Base-by-base conservation (phyloP, 2,113 vertebrate genomes). In the Odontesthes bonariensis region DNA sequence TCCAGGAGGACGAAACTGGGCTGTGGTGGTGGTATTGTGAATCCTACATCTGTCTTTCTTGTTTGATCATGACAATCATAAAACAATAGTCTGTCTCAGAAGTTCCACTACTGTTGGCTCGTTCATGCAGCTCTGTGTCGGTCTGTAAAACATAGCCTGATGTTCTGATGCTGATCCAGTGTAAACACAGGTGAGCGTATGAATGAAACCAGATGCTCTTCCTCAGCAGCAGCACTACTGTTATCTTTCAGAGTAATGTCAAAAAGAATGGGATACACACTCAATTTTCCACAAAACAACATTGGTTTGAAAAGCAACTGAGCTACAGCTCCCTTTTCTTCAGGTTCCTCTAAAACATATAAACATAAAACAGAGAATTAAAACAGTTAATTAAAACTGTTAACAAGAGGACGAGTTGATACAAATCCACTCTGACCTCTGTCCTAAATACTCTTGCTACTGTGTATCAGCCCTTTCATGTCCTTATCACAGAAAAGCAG, bases 121-220 rank as follows among this genome's bases (percentile, higher is more conserved):
- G 70, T 70, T 69, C 16, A 3, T 58, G 52, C 31, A 65, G 35
- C 35, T 38, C 35, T 38, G 35, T 72, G 65, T 12, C 57, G 58
- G 59, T 75, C 58, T 75, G 74, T 68, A 57, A 82, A 81, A 73
- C 65, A 62, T n/a, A 35, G 69, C 75, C 69, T 22, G 66, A 70
- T 68, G 80, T 67, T 79, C 49, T 66, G 73, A 82, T 79, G 84
- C 77, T 44, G 49, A 14, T 83, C 72, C 82, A 85, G 72, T 35
- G 79, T 67, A 85, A 72, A 77, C 77, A 80, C 78, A 91, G 88
- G 88, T 91, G 84, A 91, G 63, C 8, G 51, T 69, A 27, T 83
- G 72, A 91, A 65, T 60, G 35, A 75, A 88, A 80, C 63, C 89
- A 91, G 79, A 83, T 82, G 82, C 56, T 66, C 75, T 53, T 54